Conservation (phyloP, 2,888 invertebrate species). For the Cerceris rybyensis region DNA sequence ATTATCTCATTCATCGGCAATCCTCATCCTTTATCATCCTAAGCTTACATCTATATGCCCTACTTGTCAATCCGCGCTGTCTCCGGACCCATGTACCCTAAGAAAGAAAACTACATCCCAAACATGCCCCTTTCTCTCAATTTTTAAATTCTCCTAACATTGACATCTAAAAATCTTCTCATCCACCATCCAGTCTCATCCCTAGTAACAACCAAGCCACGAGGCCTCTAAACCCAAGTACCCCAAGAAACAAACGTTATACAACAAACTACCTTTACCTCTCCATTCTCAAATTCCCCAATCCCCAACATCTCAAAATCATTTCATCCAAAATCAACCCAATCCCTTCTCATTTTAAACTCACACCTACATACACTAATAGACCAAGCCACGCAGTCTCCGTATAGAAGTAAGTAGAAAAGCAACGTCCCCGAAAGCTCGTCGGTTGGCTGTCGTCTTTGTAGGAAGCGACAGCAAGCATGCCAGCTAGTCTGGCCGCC, state of each 20-base stretch:
- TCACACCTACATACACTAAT: too few species aligned
- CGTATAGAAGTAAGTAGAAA: constrained; percentile 36
- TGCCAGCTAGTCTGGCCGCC: constrained; percentile 53
- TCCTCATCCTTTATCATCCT: too few species aligned
- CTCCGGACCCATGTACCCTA: too few species aligned
- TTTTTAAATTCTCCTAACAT: too few species aligned
- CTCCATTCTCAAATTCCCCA: not conserved
- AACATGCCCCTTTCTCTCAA: too few species aligned
- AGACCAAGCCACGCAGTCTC: not conserved
- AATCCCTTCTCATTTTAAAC: not conserved
- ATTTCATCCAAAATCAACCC: not conserved
- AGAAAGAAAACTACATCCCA: too few species aligned
- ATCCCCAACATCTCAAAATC: too few species aligned
- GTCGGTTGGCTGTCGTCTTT: constrained; percentile 55
- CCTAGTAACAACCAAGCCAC: too few species aligned
- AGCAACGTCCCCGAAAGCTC: constrained; percentile 60
- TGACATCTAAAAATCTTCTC: too few species aligned
- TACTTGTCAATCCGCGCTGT: not conserved
- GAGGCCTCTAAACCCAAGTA: not conserved
- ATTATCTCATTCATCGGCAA: too few species aligned
- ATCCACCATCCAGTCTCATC: too few species aligned
- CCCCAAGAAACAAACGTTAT: constrained; percentile 1
- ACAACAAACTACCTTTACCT: not conserved
- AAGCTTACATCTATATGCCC: too few species aligned
- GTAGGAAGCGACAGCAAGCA: constrained; percentile 50